Conservation (phyloP, 2,797 vertebrate genomes). For the Semaprochilodus insignis region DNA sequence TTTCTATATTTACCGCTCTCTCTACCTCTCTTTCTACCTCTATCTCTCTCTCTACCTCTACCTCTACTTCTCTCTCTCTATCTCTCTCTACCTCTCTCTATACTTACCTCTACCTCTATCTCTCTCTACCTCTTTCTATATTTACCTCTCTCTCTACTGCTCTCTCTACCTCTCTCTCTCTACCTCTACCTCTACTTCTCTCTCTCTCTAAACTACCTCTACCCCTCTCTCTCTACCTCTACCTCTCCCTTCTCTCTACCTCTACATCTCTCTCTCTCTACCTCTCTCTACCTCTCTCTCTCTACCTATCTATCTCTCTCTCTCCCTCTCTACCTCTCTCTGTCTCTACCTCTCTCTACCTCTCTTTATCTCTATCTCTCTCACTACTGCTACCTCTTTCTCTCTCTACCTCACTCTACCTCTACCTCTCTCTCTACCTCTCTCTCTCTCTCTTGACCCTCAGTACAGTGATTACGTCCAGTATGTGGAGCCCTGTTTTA, state of each 20-base stretch:
- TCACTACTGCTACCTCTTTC: background rate
- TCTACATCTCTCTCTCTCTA: no score
- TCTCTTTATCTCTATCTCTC: slow-evolving; percentile 1
- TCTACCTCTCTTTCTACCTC: slow-evolving; percentile 14
- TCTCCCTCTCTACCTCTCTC: background rate
- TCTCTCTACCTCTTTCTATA: slow-evolving; percentile 1
- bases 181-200: background rate
- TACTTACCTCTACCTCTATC: background rate
- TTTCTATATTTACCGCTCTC: background rate
- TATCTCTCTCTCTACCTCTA: slow-evolving; percentile 5
- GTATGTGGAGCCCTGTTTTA: slow-evolving; percentile 95
- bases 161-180: slow-evolving; percentile 1
- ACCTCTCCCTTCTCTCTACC: no score
- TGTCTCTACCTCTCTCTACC: background rate
- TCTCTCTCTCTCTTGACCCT: slow-evolving; percentile 1
- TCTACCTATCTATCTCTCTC: background rate
- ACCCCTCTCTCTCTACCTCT: background rate
- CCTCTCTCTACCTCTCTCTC: no score
- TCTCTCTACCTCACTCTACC: background rate
- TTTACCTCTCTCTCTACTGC: background rate
- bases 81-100: background rate
- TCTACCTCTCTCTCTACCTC: slow-evolving; percentile 2
- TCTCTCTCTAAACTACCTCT: background rate
- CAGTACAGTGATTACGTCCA: slow-evolving; percentile 96
- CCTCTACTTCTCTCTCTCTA: background rate